Percentiles rank a stretch among this genome's conserved stretches.
Conservation (phyloP, 1,140 invertebrate species). For the Trachelipus rathkii region DNA sequence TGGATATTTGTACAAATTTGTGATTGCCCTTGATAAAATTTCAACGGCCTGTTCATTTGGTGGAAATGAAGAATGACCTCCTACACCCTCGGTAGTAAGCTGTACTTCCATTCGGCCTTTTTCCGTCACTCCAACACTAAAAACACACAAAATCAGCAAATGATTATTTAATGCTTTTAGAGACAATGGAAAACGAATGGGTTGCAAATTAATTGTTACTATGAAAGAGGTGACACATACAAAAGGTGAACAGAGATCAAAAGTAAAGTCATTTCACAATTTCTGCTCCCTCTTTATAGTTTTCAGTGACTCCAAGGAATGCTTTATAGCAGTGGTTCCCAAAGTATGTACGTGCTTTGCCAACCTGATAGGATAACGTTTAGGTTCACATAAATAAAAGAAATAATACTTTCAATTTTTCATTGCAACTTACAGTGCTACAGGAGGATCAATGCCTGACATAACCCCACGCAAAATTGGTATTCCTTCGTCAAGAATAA, state of each 20-base stretch:
- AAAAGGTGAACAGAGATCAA: background rate
- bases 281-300: too few relatives aligned
- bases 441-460: slow-evolving; percentile 51
- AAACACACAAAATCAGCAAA: background rate
- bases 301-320: too few relatives aligned
- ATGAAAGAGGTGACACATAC: too few relatives aligned
- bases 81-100: slow-evolving; percentile 50
- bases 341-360: too few relatives aligned
- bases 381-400: background rate
- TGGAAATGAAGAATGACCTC: slow-evolving; percentile 60
- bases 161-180: too few relatives aligned
- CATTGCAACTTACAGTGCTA: slow-evolving; percentile 51
- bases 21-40: slow-evolving; percentile 54
- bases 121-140: slow-evolving; percentile 54
- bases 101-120: slow-evolving; percentile 56
- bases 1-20: slow-evolving; percentile 53
- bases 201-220: too few relatives aligned
- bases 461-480: slow-evolving; percentile 52
- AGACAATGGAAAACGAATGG: too few relatives aligned
- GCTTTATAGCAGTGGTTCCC: too few relatives aligned
- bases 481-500: slow-evolving; percentile 58
- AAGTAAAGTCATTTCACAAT: too few relatives aligned
- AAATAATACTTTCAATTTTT: background rate
- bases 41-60: slow-evolving; percentile 54
- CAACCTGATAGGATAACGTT: slow-evolving; percentile 6